These are phyloP conservation scores for Meganola albula DNA, from an alignment of 2,888 invertebrate species.

Conservation along the genomic window DNA sequence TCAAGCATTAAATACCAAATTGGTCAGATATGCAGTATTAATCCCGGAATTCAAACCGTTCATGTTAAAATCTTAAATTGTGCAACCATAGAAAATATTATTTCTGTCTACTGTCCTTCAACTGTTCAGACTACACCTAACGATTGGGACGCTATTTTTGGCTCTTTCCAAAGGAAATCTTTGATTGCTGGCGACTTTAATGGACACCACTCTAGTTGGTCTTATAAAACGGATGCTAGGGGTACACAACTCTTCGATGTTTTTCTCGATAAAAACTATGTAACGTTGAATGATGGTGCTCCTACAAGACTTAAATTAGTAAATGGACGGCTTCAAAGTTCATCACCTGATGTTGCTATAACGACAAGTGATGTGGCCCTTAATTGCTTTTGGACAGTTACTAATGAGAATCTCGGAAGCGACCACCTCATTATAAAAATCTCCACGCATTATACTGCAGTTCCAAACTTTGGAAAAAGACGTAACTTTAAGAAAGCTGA, in stretches of 20 bases:
- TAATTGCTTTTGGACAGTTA: no score
- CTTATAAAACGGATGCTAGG: background rate
- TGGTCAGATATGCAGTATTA: background rate
- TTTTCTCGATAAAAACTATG: background rate
- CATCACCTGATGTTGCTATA: background rate
- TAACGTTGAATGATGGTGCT: background rate
- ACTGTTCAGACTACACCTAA: background rate
- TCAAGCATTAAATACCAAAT: background rate
- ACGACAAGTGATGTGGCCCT: no score
- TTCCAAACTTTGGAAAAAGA: no score
- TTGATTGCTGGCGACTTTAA: background rate
- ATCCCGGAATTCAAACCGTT: background rate
- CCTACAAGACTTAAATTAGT: background rate
- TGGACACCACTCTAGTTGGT: background rate
- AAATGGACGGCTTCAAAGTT: background rate
- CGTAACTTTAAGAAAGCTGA: no score
- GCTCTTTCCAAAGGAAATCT: background rate
- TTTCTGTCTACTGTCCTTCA: background rate
- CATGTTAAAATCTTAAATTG: background rate
- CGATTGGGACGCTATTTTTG: background rate
- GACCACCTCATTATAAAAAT: no score
- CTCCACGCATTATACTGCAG: no score
- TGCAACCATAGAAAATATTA: background rate
- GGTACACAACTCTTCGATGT: background rate
- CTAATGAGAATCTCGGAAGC: no score